phyloP scores from a whole-genome alignment of 2,888 invertebrate genomes.

The Athalia circularis region DNA sequence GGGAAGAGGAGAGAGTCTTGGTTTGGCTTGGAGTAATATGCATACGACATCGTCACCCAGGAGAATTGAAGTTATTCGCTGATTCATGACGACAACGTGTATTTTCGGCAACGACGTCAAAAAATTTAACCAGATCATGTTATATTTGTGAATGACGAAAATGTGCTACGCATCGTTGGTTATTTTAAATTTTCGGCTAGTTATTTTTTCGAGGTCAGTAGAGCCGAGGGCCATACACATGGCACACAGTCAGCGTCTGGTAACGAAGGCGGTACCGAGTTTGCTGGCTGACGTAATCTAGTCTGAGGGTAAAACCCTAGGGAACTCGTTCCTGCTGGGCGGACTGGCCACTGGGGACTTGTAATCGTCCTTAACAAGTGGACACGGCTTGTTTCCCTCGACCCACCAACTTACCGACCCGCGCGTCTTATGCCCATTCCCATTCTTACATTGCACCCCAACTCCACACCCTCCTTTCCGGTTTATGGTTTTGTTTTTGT shows the following conservation, averaged over 20 bases:
- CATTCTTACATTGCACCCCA: neutral
- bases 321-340: slow-evolving; percentile 44
- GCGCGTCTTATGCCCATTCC: slow-evolving; percentile 26
- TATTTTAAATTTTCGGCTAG: no score
- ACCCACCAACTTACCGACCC: slow-evolving; percentile 36
- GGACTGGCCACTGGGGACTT: slow-evolving; percentile 60
- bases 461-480: neutral
- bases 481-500: slow-evolving; percentile 9
- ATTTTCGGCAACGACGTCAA: no score
- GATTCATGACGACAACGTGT: neutral
- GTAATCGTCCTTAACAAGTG: slow-evolving; percentile 64
- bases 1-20: slow-evolving; percentile 13
- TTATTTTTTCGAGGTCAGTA: slow-evolving; percentile 14
- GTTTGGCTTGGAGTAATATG: no score
- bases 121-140: no score
- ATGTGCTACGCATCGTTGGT: neutral
- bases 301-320: slow-evolving; percentile 50
- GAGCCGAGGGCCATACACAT: neutral
- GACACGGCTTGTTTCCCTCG: slow-evolving; percentile 52
- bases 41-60: no score
- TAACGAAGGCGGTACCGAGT: slow-evolving; percentile 15
- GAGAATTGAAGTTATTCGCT: no score
- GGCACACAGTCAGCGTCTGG: neutral
- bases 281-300: slow-evolving; percentile 43
- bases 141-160: neutral